Percentiles rank a stretch among this genome's conserved stretches.
phyloP scores from a whole-genome alignment of 2,113 vertebrate genomes.

The Numenius arquata region DNA sequence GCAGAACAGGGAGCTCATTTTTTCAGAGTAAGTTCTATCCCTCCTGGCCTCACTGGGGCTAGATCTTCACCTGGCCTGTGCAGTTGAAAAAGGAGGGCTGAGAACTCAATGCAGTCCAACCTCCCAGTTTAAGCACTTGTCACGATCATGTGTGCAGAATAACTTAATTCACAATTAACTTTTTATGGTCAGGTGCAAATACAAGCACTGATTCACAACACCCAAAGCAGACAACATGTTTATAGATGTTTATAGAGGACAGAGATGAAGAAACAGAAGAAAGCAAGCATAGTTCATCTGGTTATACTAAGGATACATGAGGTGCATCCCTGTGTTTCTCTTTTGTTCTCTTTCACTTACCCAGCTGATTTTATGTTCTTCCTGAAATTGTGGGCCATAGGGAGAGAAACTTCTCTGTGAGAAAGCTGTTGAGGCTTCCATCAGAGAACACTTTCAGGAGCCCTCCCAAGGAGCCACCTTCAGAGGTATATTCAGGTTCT shows the following conservation, averaged over 20 bases:
- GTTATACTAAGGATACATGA: neutral
- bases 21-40: neutral
- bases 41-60: neutral
- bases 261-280: neutral
- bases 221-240: neutral
- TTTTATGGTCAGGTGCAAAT: neutral
- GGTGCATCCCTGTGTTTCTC: neutral
- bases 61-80: neutral
- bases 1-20: neutral
- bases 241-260: neutral
- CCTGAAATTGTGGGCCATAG: neutral
- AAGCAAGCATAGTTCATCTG: neutral
- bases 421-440: neutral
- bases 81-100: neutral
- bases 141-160: accelerated
- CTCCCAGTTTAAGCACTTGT: neutral
- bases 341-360: neutral
- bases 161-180: neutral
- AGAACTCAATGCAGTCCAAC: neutral
- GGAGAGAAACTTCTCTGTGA: neutral
- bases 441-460: neutral
- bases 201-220: neutral
- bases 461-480: neutral
- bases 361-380: neutral
- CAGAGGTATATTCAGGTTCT: neutral